Conservation (phyloP, 1,140 invertebrate species). For the Drosophila eugracilis region DNA sequence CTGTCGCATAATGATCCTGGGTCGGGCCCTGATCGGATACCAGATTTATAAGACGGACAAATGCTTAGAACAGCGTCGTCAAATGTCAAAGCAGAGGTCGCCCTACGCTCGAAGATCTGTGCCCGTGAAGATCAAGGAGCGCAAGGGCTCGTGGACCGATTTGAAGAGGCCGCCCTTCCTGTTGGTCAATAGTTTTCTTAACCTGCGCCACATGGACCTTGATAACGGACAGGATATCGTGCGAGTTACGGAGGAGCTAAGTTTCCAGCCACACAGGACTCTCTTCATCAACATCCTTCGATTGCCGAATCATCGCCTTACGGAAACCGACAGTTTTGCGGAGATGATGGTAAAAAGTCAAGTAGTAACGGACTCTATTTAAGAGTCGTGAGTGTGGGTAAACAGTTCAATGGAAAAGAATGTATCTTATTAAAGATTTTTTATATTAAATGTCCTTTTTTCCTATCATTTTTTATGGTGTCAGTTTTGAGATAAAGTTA, state of each 20-base stretch:
- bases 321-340: not conserved
- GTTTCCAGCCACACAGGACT: slow-evolving; percentile 24
- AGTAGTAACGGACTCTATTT: not conserved
- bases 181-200: slow-evolving; percentile 29
- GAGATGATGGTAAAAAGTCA: not conserved
- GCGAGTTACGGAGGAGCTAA: slow-evolving; percentile 13
- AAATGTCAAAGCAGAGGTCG: not conserved
- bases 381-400: not conserved
- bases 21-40: not conserved
- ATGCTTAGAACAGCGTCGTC: not conserved
- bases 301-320: not conserved
- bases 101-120: not conserved
- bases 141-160: not conserved
- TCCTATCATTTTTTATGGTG: too few species aligned
- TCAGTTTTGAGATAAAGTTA: too few species aligned
- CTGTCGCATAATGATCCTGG: slow-evolving; percentile 6
- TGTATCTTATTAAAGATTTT: not conserved
- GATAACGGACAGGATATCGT: not conserved
- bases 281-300: not conserved
- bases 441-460: slow-evolving; percentile 1
- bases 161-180: slow-evolving; percentile 26
- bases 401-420: not conserved
- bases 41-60: not conserved
- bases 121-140: not conserved
- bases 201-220: slow-evolving; percentile 8